These are phyloP conservation scores for Anodontia alba DNA, from an alignment of 2,888 invertebrate species.

Conservation along the genomic window DNA sequence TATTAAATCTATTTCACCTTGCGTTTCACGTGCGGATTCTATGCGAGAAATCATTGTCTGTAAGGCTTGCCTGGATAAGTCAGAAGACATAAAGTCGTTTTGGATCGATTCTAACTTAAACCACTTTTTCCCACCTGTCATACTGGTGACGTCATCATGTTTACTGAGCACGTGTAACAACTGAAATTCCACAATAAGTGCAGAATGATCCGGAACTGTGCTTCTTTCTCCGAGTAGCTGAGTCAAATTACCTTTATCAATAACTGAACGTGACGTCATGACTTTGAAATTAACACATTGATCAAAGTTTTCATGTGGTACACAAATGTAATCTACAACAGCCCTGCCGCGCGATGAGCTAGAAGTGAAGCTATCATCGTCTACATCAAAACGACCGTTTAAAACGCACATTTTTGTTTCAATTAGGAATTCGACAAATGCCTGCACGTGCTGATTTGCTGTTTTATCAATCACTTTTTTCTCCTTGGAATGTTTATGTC, in stretches of 20 bases:
- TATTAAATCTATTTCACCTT: conserved; percentile 11
- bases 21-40: conserved; percentile 20
- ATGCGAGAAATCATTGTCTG: background rate
- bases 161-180: background rate
- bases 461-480: conserved; percentile 15
- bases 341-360: conserved; percentile 18
- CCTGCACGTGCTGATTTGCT: conserved; percentile 35
- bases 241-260: conserved; percentile 21
- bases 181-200: background rate
- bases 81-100: conserved; percentile 13
- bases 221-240: conserved; percentile 25
- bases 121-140: background rate
- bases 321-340: conserved; percentile 35
- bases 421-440: conserved; percentile 21
- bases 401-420: conserved; percentile 29
- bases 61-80: background rate
- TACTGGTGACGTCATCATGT: too few species aligned
- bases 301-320: conserved; percentile 19
- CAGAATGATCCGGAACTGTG: conserved; percentile 34
- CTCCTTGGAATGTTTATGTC: background rate
- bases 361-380: conserved; percentile 28
- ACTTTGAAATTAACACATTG: conserved; percentile 14
- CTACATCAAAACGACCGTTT: conserved; percentile 20
- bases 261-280: background rate
- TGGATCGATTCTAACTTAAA: background rate